Percentiles rank a stretch among this genome's conserved stretches.
Evolutionary conservation across 2,113 vertebrate species (phyloP).

Genomic region (Dromas ardeola): DNA sequence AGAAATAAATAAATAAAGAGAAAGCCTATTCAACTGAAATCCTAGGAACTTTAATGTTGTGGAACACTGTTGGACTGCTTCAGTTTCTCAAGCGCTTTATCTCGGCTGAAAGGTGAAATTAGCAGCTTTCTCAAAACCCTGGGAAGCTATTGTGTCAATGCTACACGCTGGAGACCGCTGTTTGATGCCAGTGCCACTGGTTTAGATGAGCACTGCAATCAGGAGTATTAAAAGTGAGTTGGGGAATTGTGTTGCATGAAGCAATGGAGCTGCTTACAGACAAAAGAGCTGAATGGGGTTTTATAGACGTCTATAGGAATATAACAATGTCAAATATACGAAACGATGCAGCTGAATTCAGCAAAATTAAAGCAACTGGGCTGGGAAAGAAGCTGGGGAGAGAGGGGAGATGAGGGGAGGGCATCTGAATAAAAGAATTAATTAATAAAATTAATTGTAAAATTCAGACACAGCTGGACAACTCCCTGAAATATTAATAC

Average conservation of each 20-base stretch:
- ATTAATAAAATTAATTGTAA: not conserved
- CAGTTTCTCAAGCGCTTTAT: conserved; percentile 55
- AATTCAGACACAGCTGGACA: not conserved
- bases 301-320: not conserved
- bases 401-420: not conserved
- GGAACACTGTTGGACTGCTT: conserved; percentile 59
- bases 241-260: conserved; percentile 27
- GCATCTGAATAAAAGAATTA: not conserved
- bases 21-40: conserved; percentile 46
- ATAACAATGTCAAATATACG: not conserved
- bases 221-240: conserved; percentile 53
- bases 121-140: conserved; percentile 57
- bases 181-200: conserved; percentile 52
- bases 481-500: not conserved
- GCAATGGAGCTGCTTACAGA: conserved; percentile 6
- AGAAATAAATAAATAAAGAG: conserved; percentile 55
- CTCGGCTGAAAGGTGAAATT: conserved; percentile 66
- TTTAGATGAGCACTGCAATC: conserved; percentile 66
- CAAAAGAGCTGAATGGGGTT: conserved; percentile 39
- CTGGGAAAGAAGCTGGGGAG: not conserved
- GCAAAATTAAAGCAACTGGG: not conserved
- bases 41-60: conserved; percentile 48
- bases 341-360: not conserved
- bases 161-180: conserved; percentile 52
- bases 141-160: conserved; percentile 61